These are phyloP conservation scores for Pongo pygmaeus DNA, from an alignment of 2,113 vertebrate species.

Conservation along the genomic window DNA sequence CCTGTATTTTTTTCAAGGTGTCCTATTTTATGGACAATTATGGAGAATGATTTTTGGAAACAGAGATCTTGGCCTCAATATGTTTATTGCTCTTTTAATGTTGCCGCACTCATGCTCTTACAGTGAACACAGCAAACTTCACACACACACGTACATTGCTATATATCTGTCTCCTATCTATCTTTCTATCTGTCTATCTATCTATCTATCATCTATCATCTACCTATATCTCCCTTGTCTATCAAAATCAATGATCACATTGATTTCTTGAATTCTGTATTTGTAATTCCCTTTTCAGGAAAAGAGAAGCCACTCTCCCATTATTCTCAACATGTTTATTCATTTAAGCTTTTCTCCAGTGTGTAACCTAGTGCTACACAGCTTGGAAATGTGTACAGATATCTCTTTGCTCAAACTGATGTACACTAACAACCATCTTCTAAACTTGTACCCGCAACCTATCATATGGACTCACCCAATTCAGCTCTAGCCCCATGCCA, in stretches of 20 bases:
- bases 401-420: background rate
- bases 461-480: background rate
- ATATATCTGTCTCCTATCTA: background rate
- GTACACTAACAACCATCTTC: background rate
- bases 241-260: background rate
- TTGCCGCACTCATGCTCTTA: background rate
- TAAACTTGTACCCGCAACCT: background rate
- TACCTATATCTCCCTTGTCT: background rate
- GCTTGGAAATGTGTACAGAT: background rate
- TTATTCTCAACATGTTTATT: background rate
- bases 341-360: background rate
- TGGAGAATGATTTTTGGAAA: background rate
- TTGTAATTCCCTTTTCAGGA: background rate
- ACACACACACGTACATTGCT: background rate
- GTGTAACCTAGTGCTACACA: background rate
- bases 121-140: background rate
- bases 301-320: background rate
- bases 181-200: background rate
- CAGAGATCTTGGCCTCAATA: background rate
- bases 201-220: background rate
- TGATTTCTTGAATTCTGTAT: background rate
- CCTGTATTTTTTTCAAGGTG: background rate
- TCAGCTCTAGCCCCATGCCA: background rate
- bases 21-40: background rate
- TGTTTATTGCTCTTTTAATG: background rate